A percentile compares a stretch with the other conserved stretches of the same genome.
These are phyloP conservation scores for Actinia equina DNA, from an alignment of 64 coral and sea anemone genomes.

Conservation along the genomic window DNA sequence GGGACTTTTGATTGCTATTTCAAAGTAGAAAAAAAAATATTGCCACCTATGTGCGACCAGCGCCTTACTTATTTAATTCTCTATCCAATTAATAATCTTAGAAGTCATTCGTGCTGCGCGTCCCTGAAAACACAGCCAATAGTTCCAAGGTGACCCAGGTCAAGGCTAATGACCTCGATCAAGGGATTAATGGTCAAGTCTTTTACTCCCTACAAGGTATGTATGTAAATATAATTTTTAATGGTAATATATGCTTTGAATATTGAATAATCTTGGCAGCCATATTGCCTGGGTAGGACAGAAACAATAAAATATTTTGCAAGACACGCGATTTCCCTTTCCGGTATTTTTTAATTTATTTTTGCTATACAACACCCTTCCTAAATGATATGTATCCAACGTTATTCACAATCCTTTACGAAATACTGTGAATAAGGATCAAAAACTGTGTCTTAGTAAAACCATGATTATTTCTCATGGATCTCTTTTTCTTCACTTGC, in stretches of 20 bases:
- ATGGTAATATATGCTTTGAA: background rate
- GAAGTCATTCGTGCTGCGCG: background rate
- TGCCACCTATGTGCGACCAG: no score
- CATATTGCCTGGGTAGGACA: no score
- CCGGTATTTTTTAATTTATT: no score
- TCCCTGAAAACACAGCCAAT: slow-evolving; percentile 36
- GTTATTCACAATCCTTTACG: no score
- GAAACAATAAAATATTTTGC: no score
- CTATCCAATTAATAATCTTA: background rate
- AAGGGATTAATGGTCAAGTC: slow-evolving; percentile 41
- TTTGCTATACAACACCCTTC: no score
- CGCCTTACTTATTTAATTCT: no score
- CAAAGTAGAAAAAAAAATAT: no score
- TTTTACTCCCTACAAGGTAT: slow-evolving; percentile 64
- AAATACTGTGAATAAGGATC: background rate
- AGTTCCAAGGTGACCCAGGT: slow-evolving; percentile 37
- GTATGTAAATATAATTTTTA: background rate
- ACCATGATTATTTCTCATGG: background rate
- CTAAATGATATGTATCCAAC: no score
- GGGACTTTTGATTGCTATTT: no score
- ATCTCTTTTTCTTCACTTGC: background rate
- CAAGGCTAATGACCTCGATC: slow-evolving; percentile 54
- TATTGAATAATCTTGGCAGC: background rate
- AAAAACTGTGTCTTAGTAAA: background rate
- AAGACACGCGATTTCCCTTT: no score